phyloP scores from a whole-genome alignment of 2,113 vertebrate species.

The Egretta garzetta region DNA sequence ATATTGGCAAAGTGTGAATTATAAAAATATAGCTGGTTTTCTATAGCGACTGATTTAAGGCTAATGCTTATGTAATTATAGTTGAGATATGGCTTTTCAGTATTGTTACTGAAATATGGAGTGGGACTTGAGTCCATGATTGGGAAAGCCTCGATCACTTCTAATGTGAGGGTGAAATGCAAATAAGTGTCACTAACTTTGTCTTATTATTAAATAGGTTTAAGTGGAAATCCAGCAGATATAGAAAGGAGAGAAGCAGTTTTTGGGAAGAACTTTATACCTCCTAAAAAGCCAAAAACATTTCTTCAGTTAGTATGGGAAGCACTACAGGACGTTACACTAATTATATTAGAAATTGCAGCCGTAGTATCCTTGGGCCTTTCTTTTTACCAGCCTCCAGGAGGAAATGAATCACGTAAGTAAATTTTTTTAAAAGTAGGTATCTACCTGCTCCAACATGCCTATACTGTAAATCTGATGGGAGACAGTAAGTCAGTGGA shows the following conservation, averaged over 20 bases:
- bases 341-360: conserved; percentile 99
- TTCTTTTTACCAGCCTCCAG: conserved; percentile 98
- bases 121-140: background rate
- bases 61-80: background rate
- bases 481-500: background rate
- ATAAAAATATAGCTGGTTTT: background rate
- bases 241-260: conserved; percentile 94
- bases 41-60: background rate
- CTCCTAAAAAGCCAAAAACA: conserved; percentile 99
- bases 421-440: background rate
- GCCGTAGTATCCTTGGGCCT: conserved; percentile 98
- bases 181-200: conserved; percentile 43
- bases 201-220: conserved; percentile 80
- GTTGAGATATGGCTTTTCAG: background rate
- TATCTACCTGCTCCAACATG: background rate
- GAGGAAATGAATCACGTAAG: conserved; percentile 89
- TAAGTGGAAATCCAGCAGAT: conserved; percentile 94
- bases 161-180: background rate
- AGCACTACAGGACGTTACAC: conserved; percentile 98
- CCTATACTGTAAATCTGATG: background rate
- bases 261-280: conserved; percentile 98
- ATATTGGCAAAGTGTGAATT: background rate
- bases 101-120: background rate
- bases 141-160: background rate
- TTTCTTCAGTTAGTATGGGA: conserved; percentile 99